phyloP scores from a whole-genome alignment of 2,888 invertebrate species.

The Lutraria lutraria region DNA sequence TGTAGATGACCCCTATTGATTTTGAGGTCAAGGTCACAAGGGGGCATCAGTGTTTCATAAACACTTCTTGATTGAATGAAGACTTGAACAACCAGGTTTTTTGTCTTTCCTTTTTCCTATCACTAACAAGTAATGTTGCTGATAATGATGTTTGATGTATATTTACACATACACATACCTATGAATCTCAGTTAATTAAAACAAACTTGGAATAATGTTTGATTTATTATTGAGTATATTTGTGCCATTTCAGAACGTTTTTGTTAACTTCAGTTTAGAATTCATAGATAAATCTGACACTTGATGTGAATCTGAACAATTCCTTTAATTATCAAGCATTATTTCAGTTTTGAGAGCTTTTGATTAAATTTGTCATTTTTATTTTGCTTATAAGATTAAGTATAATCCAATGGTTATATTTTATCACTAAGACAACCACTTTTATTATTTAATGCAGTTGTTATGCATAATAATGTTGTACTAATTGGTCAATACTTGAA shows the following conservation, averaged over 20 bases:
- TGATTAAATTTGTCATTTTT: neutral
- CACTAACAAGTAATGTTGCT: neutral
- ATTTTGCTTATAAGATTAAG: neutral
- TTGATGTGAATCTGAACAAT: too few relatives aligned
- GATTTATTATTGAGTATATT: neutral
- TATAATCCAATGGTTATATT: neutral
- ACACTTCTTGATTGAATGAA: neutral
- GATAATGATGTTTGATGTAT: neutral
- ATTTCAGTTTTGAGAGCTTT: too few relatives aligned
- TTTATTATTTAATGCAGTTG: neutral
- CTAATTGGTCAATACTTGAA: neutral
- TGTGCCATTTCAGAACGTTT: neutral
- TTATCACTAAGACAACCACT: neutral
- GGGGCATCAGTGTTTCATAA: too few relatives aligned
- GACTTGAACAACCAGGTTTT: neutral
- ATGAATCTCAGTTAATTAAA: neutral
- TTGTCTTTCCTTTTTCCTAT: neutral
- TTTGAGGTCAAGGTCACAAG: too few relatives aligned
- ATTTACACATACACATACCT: neutral
- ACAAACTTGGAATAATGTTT: neutral
- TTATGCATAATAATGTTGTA: neutral
- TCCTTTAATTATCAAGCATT: too few relatives aligned
- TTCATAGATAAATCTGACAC: too few relatives aligned
- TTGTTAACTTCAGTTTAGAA: too few relatives aligned
- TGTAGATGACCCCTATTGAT: too few relatives aligned